A percentile compares a stretch with the other conserved stretches of the same genome.
phyloP scores from a whole-genome alignment of 2,797 vertebrate species.

The Pempheris klunzingeri region DNA sequence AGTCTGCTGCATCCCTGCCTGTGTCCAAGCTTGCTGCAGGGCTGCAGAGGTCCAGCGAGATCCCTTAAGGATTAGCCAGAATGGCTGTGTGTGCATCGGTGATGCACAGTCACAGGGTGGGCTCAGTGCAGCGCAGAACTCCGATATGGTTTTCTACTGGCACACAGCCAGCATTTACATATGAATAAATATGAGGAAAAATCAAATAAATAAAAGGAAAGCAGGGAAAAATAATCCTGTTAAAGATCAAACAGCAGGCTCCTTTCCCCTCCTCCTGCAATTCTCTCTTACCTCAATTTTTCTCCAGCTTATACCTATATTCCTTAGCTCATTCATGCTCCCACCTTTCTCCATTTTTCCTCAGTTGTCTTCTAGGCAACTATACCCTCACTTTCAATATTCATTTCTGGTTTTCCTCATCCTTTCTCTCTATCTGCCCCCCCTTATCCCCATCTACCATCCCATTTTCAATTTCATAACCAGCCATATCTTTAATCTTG shows the following conservation, averaged over 20 bases:
- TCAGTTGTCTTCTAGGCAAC: slow-evolving; percentile 44
- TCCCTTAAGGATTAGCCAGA: slow-evolving; percentile 68
- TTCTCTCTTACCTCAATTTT: slow-evolving; percentile 60
- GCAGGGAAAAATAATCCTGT: slow-evolving; percentile 84
- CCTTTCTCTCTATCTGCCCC: slow-evolving; percentile 50
- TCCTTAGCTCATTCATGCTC: slow-evolving; percentile 42
- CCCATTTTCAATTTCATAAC: slow-evolving; percentile 74
- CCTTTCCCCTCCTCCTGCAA: slow-evolving; percentile 52
- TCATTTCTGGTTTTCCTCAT: slow-evolving; percentile 44
- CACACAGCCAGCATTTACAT: slow-evolving; percentile 74
- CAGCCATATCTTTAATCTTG: slow-evolving; percentile 78
- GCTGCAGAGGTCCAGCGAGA: slow-evolving; percentile 57
- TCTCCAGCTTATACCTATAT: slow-evolving; percentile 70
- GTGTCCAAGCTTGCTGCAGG: slow-evolving; percentile 32
- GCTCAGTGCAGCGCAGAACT: slow-evolving; percentile 53
- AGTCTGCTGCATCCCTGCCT: slow-evolving; percentile 36
- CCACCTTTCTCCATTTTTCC: slow-evolving; percentile 30
- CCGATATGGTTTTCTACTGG: slow-evolving; percentile 64
- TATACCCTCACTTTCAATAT: slow-evolving; percentile 53
- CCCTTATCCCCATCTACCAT: slow-evolving; percentile 50
- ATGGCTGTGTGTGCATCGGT: slow-evolving; percentile 49
- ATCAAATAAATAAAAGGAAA: slow-evolving; percentile 84
- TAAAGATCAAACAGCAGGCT: slow-evolving; percentile 84
- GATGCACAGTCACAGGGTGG: slow-evolving; percentile 68
- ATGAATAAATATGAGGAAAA: slow-evolving; percentile 82